Evolutionary conservation across 2,888 invertebrate genomes (phyloP).

Genomic region (Cristatella mucedo): DNA sequence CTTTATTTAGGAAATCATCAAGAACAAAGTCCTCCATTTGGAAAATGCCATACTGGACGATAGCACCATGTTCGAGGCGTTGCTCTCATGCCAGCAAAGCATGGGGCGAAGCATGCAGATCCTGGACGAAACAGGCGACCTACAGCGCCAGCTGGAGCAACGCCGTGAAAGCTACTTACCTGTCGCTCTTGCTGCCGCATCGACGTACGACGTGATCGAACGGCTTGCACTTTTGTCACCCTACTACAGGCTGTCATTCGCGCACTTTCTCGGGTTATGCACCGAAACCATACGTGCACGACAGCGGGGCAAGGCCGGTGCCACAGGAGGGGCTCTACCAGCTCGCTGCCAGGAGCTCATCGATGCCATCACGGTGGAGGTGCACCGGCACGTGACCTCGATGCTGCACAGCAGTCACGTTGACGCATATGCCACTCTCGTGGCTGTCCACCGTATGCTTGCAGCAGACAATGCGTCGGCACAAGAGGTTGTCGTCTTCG

Average conservation of each 20-base stretch:
- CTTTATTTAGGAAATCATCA: conserved; percentile 23
- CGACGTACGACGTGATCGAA: conserved; percentile 27
- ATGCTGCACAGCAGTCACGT: conserved; percentile 34
- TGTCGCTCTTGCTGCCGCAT: conserved; percentile 27
- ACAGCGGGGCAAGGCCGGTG: conserved; percentile 31
- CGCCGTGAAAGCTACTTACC: conserved; percentile 27
- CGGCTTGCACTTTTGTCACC: conserved; percentile 24
- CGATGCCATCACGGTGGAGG: conserved; percentile 22
- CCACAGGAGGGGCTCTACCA: conserved; percentile 17
- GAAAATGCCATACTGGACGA: conserved; percentile 29
- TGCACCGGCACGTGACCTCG: conserved; percentile 22
- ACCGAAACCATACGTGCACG: conserved; percentile 19
- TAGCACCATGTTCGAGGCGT: conserved; percentile 27
- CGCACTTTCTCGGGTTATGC: conserved; percentile 25
- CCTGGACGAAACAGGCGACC: conserved; percentile 25
- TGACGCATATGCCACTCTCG: conserved; percentile 23
- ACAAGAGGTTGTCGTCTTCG: conserved; percentile 29
- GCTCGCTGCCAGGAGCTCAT: conserved; percentile 30
- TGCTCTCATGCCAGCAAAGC: conserved; percentile 25
- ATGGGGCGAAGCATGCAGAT: conserved; percentile 24
- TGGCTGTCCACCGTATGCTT: conserved; percentile 27
- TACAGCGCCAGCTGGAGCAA: conserved; percentile 21
- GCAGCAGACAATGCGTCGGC: conserved; percentile 21
- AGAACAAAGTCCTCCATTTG: conserved; percentile 28
- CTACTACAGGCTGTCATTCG: conserved; percentile 27